phyloP scores from a whole-genome alignment of 2,113 vertebrate species.

The Columbina picui region DNA sequence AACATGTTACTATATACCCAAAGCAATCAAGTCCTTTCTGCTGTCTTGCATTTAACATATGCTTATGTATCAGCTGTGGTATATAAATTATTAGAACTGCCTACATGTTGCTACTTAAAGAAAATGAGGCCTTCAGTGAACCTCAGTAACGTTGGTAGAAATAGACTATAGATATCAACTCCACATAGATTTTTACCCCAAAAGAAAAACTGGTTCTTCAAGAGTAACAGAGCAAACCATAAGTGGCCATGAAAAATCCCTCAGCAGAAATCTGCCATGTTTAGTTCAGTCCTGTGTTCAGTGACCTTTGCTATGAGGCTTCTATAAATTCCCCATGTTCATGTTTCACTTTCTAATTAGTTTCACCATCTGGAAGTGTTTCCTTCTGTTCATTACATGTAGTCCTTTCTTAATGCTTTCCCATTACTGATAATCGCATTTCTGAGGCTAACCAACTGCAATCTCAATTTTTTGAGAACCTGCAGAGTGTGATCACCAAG shows the following conservation, averaged over 20 bases:
- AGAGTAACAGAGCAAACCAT: neutral
- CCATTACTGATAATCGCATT: neutral
- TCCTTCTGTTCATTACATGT: neutral
- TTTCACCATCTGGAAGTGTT: conserved; percentile 44
- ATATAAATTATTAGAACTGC: neutral
- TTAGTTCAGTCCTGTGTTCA: neutral
- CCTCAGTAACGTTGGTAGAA: neutral
- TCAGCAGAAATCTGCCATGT: neutral
- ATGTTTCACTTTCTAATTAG: conserved; percentile 35
- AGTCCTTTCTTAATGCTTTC: neutral
- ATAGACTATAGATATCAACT: neutral
- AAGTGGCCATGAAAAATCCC: neutral
- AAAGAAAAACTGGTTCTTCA: neutral
- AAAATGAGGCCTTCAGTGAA: neutral
- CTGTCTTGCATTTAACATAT: neutral
- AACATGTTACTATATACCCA: neutral
- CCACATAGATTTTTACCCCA: neutral
- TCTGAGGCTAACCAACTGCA: neutral
- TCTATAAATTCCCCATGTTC: neutral
- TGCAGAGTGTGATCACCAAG: neutral
- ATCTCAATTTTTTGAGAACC: neutral
- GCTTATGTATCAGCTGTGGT: neutral
- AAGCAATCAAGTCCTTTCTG: neutral
- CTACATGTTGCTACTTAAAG: neutral
- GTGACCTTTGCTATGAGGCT: neutral